A percentile compares a stretch with the other conserved stretches of the same genome.
Evolutionary conservation across 2,113 vertebrate genomes (phyloP).

Genomic region (human): DNA sequence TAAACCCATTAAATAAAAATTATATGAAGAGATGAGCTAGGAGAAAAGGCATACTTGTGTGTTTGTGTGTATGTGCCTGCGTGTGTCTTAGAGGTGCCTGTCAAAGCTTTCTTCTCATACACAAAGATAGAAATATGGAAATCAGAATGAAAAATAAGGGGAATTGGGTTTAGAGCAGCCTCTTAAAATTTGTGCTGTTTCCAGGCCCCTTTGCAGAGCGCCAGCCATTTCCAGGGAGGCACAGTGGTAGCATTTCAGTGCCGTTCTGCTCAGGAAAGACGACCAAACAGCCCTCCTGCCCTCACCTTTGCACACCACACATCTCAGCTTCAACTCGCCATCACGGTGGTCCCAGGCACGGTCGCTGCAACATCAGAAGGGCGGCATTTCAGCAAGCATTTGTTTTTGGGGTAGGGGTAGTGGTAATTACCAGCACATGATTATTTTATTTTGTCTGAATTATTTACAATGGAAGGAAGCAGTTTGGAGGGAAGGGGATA

Average conservation of each 20-base stretch:
- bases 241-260: not conserved
- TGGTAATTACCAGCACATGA: conserved; percentile 68
- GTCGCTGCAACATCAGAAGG: not conserved
- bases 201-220: not conserved
- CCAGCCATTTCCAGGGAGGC: not conserved
- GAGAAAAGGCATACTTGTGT: not conserved
- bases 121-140: not conserved
- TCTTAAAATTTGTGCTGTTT: not conserved
- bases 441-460: conserved; percentile 72
- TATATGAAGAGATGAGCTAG: not conserved
- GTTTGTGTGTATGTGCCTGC: not conserved
- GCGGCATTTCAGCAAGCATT: not conserved
- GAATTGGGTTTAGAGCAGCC: not conserved
- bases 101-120: not conserved
- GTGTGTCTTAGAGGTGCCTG: not conserved
- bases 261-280: not conserved
- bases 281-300: no score
- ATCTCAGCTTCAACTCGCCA: not conserved
- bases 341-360: rapidly evolving
- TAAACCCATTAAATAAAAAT: not conserved
- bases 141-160: not conserved
- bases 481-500: conserved; percentile 42
- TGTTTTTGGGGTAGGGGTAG: not conserved
- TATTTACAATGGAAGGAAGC: conserved; percentile 76
- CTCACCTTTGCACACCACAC: rapidly evolving